Evolutionary conservation across 2,888 invertebrate genomes (phyloP), one percentile per base, ranked within the genome.

Genomic region (Diploptera punctata): DNA sequence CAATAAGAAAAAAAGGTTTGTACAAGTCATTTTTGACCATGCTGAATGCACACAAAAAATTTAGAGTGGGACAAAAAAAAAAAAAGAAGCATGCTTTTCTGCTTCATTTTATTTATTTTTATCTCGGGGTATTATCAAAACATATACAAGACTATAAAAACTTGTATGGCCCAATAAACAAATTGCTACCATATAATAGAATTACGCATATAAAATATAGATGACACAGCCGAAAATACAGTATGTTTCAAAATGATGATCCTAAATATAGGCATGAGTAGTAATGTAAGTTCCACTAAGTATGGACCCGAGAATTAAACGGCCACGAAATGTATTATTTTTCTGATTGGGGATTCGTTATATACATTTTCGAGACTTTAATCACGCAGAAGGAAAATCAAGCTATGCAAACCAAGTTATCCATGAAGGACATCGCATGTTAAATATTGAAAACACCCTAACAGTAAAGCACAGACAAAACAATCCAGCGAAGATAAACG

Each of bases 181-280:
- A 57, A 57, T 57, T 57, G 57, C 57, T 57, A 24, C 57, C 57
- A 29, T 57, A 57, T 57, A 57, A 57, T n/a, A 57, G 13, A 57
- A 57, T 24, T 57, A 57, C 57, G 57, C 57, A 57, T 57, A 57
- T 57, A 57, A 57, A 57, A 29, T 31, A 31, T 13, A 24, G 9
- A 52, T 13, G 52, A 52, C 52, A 5, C 0, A 52, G 21, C 49
- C 44, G n/a, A 13, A 3, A 44, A n/a, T 49, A 4, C 49, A 2
- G 19, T 49, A 18, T 18, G 7, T 18, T n/a, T 49, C n/a, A 49
- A 49, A 49, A 18, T 24, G 52, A 24, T 24, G 13, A 1, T 52
- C n/a, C n/a, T n/a, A n/a, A n/a, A n/a, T n/a, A n/a, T n/a, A n/a
- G n/a, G n/a, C n/a, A n/a, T n/a, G n/a, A n/a, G n/a, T n/a, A n/a